These are phyloP conservation scores for Fistularia commersonii DNA, from an alignment of 2,797 vertebrate genomes.

Conservation along the genomic window DNA sequence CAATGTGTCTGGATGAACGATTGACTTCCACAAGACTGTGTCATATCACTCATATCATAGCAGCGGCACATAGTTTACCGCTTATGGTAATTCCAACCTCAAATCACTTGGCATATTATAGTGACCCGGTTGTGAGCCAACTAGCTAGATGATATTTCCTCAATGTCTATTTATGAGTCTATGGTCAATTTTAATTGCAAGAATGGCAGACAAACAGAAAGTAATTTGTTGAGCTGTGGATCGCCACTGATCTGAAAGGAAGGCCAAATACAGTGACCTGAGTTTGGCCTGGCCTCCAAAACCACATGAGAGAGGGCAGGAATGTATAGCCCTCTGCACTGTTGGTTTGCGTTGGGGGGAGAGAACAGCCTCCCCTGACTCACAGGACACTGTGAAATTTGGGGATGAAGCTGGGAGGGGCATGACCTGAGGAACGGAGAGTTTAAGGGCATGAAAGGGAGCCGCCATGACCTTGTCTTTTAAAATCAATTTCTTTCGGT, in stretches of 20 bases:
- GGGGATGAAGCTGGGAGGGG: conserved; percentile 1
- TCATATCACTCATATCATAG: too few relatives aligned
- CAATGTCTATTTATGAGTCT: background rate
- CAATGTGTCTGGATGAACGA: too few relatives aligned
- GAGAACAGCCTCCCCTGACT: conserved; percentile 54
- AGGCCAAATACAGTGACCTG: conserved; percentile 43
- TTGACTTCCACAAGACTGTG: too few relatives aligned
- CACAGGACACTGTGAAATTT: conserved; percentile 51
- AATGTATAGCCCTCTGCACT: conserved; percentile 58
- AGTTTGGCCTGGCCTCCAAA: conserved; percentile 45
- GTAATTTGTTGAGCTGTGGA: conserved; percentile 26
- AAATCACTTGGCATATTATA: too few relatives aligned
- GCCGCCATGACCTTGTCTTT: conserved; percentile 18
- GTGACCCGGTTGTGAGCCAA: conserved; percentile 15
- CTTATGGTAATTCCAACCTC: too few relatives aligned
- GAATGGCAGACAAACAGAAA: conserved; percentile 10
- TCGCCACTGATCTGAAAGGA: conserved; percentile 16
- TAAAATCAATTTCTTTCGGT: conserved; percentile 13
- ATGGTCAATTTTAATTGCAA: background rate
- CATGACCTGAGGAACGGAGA: conserved; percentile 50
- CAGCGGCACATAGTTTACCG: too few relatives aligned
- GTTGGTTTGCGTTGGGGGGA: conserved; percentile 48
- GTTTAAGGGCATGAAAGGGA: conserved; percentile 20
- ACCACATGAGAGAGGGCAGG: conserved; percentile 63
- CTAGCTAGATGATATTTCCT: too few relatives aligned